These are phyloP conservation scores for Sarcophaga bullata DNA, from an alignment of 1,140 invertebrate species.

Conservation along the genomic window DNA sequence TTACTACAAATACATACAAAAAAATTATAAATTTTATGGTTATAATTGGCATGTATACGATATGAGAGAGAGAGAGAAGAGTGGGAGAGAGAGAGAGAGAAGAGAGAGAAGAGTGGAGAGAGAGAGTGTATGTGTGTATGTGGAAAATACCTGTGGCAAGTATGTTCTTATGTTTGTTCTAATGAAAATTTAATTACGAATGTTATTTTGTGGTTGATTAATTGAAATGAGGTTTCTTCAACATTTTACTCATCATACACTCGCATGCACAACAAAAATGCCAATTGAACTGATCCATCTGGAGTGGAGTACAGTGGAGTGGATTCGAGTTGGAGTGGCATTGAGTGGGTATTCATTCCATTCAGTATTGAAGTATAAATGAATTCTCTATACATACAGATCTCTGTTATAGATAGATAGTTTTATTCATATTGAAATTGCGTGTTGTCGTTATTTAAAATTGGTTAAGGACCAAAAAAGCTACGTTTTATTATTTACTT, in stretches of 20 bases:
- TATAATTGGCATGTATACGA: too few species aligned
- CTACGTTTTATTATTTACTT: too few species aligned
- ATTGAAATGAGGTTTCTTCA: conserved; percentile 42
- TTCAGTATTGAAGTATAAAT: too few species aligned
- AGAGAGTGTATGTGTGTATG: not conserved
- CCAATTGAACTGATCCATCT: too few species aligned
- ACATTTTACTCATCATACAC: not conserved
- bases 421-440: conserved; percentile 17
- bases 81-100: too few species aligned
- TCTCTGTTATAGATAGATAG: not conserved
- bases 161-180: conserved; percentile 31
- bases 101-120: too few species aligned
- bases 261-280: too few species aligned
- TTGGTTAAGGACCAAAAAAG: too few species aligned
- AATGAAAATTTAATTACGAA: conserved; percentile 60
- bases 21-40: too few species aligned
- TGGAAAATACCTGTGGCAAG: not conserved
- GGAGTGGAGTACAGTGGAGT: not conserved
- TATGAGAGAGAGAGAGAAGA: too few species aligned
- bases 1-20: too few species aligned
- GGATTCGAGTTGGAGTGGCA: conserved; percentile 13
- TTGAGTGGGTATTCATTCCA: not conserved
- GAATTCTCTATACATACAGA: too few species aligned
- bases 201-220: conserved; percentile 49
- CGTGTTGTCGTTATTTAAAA: conserved; percentile 13